Base-by-base conservation (phyloP, 2,797 vertebrate species). In the Channa striata region DNA sequence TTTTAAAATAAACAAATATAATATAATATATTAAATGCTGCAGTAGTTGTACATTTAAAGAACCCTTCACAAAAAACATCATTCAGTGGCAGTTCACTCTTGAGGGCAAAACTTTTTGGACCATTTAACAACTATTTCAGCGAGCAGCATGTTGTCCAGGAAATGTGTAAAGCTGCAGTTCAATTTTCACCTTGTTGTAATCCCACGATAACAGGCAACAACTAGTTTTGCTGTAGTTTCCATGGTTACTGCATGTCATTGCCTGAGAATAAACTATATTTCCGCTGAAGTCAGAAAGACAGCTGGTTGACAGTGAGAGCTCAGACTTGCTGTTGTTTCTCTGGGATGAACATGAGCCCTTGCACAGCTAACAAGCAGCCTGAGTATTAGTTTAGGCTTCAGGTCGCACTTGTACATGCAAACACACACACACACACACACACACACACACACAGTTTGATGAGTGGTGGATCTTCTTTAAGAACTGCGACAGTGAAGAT, bases 401-500 rank as follows among this genome's bases (percentile, higher is more conserved):
- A 48, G 50, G 46, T 65, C 12, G 25, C 25, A 30, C 25, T 30
- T 30, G 6, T 30, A 30, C 25, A 30, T 30, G 25, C 25, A 30
- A 30, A 48, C 48, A 50, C 14, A 48, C 46, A 59, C 13, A 64
- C 57, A 60, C 8, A n/a, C 40, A 34, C 13, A 46, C 23, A 65
- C n/a, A 57, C 49, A 56, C 42, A 48, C 30, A 63, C 7, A 73
- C 84, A 82, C 78, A 77, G 70, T 78, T 77, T 58, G 64, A 71
- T 61, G 46, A 82, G 66, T 43, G 70, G 63, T 49, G 81, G 76
- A 83, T 73, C 61, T 69, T 49, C 74, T 70, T n/a, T n/a, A n/a
- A 43, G 40, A 72, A 33, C 65, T 72, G 59, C 76, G 73, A 77
- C 71, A 67, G 54, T 68, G 62, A 85, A 68, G 69, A 80, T 69